These are phyloP conservation scores for Junco hyemalis DNA, from an alignment of 2,113 vertebrate genomes.

Conservation along the genomic window DNA sequence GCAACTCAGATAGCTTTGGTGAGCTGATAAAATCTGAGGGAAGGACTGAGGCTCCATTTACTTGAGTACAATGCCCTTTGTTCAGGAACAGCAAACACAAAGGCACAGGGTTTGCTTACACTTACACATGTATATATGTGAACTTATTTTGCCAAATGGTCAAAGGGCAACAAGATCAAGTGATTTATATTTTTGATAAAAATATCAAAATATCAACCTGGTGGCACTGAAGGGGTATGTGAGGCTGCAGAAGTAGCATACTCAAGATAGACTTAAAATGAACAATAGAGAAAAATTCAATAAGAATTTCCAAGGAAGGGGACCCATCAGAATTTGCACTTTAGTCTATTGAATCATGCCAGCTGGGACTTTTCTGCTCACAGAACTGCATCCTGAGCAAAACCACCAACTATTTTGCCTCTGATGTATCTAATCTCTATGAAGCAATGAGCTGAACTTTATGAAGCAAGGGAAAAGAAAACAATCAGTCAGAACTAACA, in stretches of 20 bases:
- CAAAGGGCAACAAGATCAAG: not conserved
- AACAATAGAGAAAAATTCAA: not conserved
- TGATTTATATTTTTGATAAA: not conserved
- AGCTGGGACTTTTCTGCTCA: not conserved
- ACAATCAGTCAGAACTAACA: not conserved
- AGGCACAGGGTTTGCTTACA: not conserved
- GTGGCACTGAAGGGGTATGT: not conserved
- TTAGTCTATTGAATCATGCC: not conserved
- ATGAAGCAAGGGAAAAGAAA: not conserved
- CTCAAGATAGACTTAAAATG: not conserved
- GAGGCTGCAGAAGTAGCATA: not conserved
- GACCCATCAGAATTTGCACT: not conserved
- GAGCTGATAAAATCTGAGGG: not conserved
- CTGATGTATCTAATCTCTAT: not conserved
- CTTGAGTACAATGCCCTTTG: not conserved
- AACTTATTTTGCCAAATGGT: not conserved
- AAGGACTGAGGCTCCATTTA: not conserved
- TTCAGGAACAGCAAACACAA: not conserved
- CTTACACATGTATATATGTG: too few relatives aligned
- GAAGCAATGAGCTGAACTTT: not conserved
- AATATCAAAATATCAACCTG: not conserved
- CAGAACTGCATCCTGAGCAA: not conserved
- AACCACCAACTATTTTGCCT: not conserved
- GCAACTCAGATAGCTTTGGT: not conserved
- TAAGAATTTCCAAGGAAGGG: not conserved